Base-by-base conservation (phyloP, 92 coral and sea anemone genomes). In the Paragorgia papillata region DNA sequence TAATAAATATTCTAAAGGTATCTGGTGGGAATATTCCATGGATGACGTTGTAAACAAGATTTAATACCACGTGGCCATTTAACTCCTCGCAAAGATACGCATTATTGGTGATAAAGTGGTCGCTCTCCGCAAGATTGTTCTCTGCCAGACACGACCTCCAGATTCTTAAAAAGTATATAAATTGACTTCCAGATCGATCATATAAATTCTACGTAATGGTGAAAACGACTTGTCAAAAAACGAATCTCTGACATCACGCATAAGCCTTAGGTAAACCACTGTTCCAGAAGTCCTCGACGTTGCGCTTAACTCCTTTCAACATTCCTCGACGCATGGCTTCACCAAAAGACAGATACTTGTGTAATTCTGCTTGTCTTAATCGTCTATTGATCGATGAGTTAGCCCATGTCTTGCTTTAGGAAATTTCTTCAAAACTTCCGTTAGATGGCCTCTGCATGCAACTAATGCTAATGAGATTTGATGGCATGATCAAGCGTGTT, bases 241-340 rank as follows among this genome's bases (percentile, higher is more conserved):
- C 69, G 69, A 62, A 62, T 62, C 69, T 62, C 69, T 62, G 9
- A 62, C n/a, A 62, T 62, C 69, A 8, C 69, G 46, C 69, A 62
- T 62, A 8, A 62, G 48, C n/a, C 46, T 0, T 31, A 62, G n/a
- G 69, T 62, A 62, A 62, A 62, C n/a, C 9, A 62, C 46, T 28
- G 41, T 62, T 34, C 69, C 46, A 18, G 28, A 8, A 31, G 69
- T 62, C n/a, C 32, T 62, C 15, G 32, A 25, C 24, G 46, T 62
- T 62, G 69, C 9, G n/a, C 69, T 14, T 15, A 62, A 24, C 48
- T 62, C 69, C 69, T 62, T 18, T 34, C 28, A 62, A 62, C 69
- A 62, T 1, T 34, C 48, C 48, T 62, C 69, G 15, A 62, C 69
- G 32, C 69, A 62, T 62, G 9, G 69, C 69, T 62, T 62, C 9